Evolutionary conservation across 2,113 vertebrate species (phyloP), one percentile per base, ranked within the genome.

Genomic region (rabbit (Oryctolagus cuniculus)): DNA sequence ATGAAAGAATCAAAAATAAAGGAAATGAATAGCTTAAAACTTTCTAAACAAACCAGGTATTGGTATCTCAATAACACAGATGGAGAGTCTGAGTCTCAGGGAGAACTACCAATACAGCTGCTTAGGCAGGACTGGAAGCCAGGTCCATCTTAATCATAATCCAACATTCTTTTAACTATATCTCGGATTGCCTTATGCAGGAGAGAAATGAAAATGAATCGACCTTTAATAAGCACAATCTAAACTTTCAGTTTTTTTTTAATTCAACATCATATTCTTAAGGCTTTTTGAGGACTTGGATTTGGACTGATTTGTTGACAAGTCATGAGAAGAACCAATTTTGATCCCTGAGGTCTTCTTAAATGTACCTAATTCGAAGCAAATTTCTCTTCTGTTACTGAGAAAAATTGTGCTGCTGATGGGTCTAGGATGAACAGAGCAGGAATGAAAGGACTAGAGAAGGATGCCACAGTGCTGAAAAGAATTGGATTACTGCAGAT

Each of bases 331-430:
- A 83, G n/a, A 24, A 72, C 24, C 15, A 44, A 51, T 83, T 34
- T 82, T 82, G n/a, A 75, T 81, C 38, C 80, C 16, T 58, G 66
- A 75, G 15, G 6, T 27, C 29, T 6, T 66, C 55, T 69, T 58
- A 77, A 89, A 70, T 10, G 24, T 81, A 72, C 11, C 15, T 93
- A 36, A 66, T 83, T 15, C 44, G 29, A 79, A 78, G n/a, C 9
- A 91, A 55, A 53, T 63, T 88, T 87, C 74, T 63, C 69, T 84
- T 91, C 31, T 74, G 16, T 69, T 84, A 73, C n/a, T 19, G 38
- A 79, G 36, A 90, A 72, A 92, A 64, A n/a, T 6, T 58, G 12
- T 79, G 49, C 29, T 74, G 4, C 10, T 95, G 21, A 12, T 80
- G 29, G 6, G 12, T 74, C 61, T 79, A 36, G 12, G 22, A 55